Evolutionary conservation across 2,113 vertebrate species (phyloP).

Genomic region (Thryonomys swinderianus): DNA sequence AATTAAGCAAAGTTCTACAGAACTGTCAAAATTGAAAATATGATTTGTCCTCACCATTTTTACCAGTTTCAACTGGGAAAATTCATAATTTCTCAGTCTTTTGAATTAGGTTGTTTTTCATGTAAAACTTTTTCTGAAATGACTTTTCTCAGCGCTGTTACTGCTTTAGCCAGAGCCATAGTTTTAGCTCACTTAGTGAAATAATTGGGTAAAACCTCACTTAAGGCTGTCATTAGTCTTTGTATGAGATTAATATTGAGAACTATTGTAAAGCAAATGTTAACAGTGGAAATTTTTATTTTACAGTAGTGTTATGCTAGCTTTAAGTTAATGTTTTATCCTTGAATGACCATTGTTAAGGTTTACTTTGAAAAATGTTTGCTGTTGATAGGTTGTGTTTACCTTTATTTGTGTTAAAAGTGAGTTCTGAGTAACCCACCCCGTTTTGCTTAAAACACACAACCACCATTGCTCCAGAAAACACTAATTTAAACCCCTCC

Average conservation of each 20-base stretch:
- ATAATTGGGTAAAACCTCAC: not conserved
- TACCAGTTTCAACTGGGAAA: constrained; percentile 10
- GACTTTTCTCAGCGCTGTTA: constrained; percentile 38
- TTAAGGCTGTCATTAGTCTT: constrained; percentile 33
- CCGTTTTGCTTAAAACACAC: constrained; percentile 7
- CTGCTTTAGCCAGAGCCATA: constrained; percentile 51
- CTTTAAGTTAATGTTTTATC: constrained; percentile 25
- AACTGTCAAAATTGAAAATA: constrained; percentile 44
- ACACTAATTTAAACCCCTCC: not conserved
- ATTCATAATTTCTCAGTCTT: constrained; percentile 12
- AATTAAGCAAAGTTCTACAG: constrained; percentile 40
- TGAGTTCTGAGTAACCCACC: constrained; percentile 29
- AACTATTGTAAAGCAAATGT: constrained; percentile 25
- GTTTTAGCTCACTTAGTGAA: constrained; percentile 33
- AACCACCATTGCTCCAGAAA: constrained; percentile 13
- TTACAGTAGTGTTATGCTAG: not conserved
- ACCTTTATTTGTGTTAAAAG: constrained; percentile 47
- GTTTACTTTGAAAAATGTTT: constrained; percentile 62
- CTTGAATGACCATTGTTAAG: constrained; percentile 52
- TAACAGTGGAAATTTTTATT: constrained; percentile 43
- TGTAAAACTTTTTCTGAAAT: constrained; percentile 27
- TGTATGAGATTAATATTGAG: constrained; percentile 48
- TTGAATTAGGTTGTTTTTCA: constrained; percentile 48
- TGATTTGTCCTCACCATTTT: constrained; percentile 26
- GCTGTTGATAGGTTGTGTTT: constrained; percentile 28